phyloP scores from a whole-genome alignment of 2,113 vertebrate genomes.

The Serilophus lunatus region DNA sequence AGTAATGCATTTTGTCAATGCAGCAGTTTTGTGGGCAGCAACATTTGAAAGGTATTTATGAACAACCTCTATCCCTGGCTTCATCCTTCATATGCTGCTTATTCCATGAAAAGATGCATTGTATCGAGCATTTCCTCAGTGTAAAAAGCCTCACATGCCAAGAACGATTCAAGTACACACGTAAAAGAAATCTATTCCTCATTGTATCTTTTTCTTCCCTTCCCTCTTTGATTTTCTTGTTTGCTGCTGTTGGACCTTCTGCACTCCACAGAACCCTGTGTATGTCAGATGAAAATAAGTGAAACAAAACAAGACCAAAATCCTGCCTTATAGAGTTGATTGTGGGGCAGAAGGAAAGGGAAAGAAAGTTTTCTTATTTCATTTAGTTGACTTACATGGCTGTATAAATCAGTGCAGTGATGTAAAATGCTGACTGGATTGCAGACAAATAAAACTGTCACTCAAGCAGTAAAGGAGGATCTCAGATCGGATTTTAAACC shows the following conservation, averaged over 20 bases:
- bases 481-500: neutral
- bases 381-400: neutral
- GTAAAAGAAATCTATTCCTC: neutral
- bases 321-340: neutral
- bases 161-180: rapidly evolving
- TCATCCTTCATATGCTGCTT: neutral
- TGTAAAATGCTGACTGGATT: neutral
- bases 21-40: neutral
- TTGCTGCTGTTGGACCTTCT: neutral
- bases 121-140: neutral
- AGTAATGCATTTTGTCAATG: neutral
- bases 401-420: neutral
- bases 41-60: neutral
- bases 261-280: neutral
- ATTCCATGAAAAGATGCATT: neutral
- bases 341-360: neutral
- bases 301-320: neutral
- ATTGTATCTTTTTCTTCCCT: neutral
- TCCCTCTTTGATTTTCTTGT: neutral
- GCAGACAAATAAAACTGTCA: neutral
- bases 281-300: neutral
- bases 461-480: neutral
- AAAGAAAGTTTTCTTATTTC: neutral
- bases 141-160: neutral
- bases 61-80: neutral